Conservation (phyloP, 2,888 invertebrate genomes). For the Parascotia fuliginaria region DNA sequence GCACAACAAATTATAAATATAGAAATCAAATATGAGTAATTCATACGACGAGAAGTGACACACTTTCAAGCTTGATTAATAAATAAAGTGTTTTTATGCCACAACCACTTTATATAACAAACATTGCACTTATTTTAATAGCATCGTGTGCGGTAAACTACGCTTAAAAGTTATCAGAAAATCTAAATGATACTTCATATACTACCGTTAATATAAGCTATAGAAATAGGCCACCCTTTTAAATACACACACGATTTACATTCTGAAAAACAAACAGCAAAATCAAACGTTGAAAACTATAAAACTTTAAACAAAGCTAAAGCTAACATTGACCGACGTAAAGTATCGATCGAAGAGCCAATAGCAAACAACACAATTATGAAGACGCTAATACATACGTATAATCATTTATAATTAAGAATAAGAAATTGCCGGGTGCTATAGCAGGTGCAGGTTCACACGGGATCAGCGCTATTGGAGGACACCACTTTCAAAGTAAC, state of each 20-base stretch:
- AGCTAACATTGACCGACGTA: conserved; percentile 53
- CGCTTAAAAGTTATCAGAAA: conserved; percentile 4
- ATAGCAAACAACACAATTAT: conserved; percentile 36
- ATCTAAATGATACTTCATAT: conserved; percentile 14
- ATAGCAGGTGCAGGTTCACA: conserved; percentile 65
- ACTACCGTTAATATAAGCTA: background rate
- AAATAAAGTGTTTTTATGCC: background rate
- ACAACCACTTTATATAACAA: background rate
- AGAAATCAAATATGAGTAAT: too few relatives aligned
- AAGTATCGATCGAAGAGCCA: conserved; percentile 53
- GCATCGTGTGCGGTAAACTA: background rate
- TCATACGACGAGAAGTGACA: too few relatives aligned
- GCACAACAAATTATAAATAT: too few relatives aligned
- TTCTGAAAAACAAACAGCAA: conserved; percentile 29
- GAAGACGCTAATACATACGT: conserved; percentile 36
- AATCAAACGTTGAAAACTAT: conserved; percentile 25
- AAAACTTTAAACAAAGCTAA: conserved; percentile 36
- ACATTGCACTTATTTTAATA: conserved; percentile 2
- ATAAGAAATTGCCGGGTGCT: conserved; percentile 61
- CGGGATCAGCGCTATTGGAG: conserved; percentile 49
- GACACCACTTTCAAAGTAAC: conserved; percentile 63
- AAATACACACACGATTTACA: conserved; percentile 20
- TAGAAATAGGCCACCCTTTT: conserved; percentile 15
- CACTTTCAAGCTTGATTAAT: background rate
- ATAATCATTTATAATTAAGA: conserved; percentile 68